Conservation (phyloP, 1,140 invertebrate species). For the Mylabris phalerata region DNA sequence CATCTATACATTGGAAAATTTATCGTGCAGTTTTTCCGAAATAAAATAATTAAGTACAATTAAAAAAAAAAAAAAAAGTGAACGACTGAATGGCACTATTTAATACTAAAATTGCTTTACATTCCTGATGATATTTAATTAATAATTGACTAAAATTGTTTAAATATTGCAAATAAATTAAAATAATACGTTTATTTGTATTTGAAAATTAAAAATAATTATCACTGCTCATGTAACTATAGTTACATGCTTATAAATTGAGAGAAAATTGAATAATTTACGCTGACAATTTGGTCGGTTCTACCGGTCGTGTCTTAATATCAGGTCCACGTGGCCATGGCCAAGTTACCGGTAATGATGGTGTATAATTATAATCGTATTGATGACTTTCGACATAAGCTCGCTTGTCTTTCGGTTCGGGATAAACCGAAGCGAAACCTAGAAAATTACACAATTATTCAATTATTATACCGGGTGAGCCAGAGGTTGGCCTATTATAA, state of each 20-base stretch:
- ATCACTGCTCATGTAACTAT: neutral
- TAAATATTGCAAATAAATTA: too few relatives aligned
- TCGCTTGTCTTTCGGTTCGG: slow-evolving; percentile 69
- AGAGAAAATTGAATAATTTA: neutral
- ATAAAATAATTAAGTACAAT: too few relatives aligned
- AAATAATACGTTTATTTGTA: too few relatives aligned
- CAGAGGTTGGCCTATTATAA: too few relatives aligned
- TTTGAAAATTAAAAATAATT: neutral
- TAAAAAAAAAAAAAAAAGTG: too few relatives aligned
- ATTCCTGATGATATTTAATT: too few relatives aligned
- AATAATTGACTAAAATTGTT: too few relatives aligned
- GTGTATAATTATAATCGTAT: slow-evolving; percentile 74
- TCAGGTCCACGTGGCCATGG: slow-evolving; percentile 59
- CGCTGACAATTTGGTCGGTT: slow-evolving; percentile 34
- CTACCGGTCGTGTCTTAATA: slow-evolving; percentile 48
- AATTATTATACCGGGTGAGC: neutral
- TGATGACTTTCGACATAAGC: slow-evolving; percentile 66
- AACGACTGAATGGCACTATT: too few relatives aligned
- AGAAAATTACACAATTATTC: slow-evolving; percentile 22
- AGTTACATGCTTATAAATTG: too few relatives aligned
- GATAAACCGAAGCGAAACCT: slow-evolving; percentile 79
- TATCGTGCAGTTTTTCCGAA: too few relatives aligned
- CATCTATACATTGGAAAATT: too few relatives aligned
- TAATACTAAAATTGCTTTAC: too few relatives aligned
- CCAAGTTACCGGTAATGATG: slow-evolving; percentile 67